These are phyloP conservation scores for Ceratothoa steindachneri DNA, from an alignment of 2,888 invertebrate species.

Conservation along the genomic window DNA sequence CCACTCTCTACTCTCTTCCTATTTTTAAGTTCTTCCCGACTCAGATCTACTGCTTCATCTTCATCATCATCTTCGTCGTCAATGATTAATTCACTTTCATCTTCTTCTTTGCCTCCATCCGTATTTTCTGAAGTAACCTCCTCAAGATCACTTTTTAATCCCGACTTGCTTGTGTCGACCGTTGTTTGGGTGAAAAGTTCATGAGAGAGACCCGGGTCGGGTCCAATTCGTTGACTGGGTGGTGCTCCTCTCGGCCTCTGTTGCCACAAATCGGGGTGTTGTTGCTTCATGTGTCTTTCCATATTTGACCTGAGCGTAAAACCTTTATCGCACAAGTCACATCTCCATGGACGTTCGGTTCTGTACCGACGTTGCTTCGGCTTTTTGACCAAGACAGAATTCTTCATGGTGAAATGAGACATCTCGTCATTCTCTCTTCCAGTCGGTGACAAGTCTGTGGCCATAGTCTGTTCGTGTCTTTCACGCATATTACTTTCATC, in stretches of 20 bases:
- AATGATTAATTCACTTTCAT: constrained; percentile 28
- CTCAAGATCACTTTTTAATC: constrained; percentile 24
- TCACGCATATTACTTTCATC: constrained; percentile 51
- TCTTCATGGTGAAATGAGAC: constrained; percentile 66
- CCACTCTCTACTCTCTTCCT: constrained; percentile 51
- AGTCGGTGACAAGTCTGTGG: constrained; percentile 48
- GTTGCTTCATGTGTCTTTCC: constrained; percentile 90
- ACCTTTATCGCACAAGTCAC: constrained; percentile 82
- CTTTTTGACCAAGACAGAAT: constrained; percentile 83
- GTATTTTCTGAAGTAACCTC: constrained; percentile 17
- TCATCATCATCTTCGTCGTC: constrained; percentile 33
- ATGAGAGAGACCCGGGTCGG: neutral
- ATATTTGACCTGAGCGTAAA: constrained; percentile 86
- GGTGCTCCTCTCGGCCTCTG: constrained; percentile 54
- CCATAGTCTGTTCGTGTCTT: constrained; percentile 56
- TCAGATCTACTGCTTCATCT: constrained; percentile 14
- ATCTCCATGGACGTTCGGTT: constrained; percentile 84
- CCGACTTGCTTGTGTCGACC: neutral
- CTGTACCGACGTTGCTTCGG: constrained; percentile 85
- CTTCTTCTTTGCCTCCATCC: constrained; percentile 42
- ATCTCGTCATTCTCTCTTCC: constrained; percentile 37
- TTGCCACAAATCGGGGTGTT: constrained; percentile 85
- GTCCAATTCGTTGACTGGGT: neutral
- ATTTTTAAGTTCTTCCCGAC: neutral
- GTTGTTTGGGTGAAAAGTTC: neutral